A percentile compares a stretch with the other conserved stretches of the same genome.
Evolutionary conservation across 2,113 vertebrate species (phyloP).

Genomic region (Setophaga petechia): DNA sequence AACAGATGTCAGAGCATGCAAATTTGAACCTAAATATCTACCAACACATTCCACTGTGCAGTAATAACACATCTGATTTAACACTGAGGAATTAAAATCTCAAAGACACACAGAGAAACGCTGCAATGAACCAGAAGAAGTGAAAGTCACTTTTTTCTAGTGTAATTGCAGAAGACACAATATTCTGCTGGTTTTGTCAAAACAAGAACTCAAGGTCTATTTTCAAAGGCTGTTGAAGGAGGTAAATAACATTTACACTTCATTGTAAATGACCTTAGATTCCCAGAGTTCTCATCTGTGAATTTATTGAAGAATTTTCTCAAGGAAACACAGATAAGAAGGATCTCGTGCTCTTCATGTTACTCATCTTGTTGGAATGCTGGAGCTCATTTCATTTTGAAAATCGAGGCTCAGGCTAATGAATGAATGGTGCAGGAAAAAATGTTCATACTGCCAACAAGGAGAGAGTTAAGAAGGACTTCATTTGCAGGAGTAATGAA

Average conservation of each 20-base stretch:
- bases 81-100: slow-evolving; percentile 1
- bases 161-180: neutral
- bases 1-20: slow-evolving; percentile 44
- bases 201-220: neutral
- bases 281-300: neutral
- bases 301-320: neutral
- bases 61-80: slow-evolving; percentile 17
- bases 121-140: neutral
- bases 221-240: neutral
- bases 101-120: neutral
- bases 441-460: neutral
- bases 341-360: neutral
- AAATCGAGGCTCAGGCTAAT: neutral
- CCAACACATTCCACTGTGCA: neutral
- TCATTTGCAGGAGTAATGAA: neutral
- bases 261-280: neutral
- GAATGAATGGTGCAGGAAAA: neutral
- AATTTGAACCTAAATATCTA: slow-evolving; percentile 35
- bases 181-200: neutral
- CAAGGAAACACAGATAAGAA: neutral
- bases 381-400: neutral
- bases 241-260: neutral
- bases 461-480: neutral
- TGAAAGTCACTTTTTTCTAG: neutral
- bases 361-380: neutral